Base-by-base conservation (phyloP, 92 coral and sea anemone species). In the Siderastrea radians region DNA sequence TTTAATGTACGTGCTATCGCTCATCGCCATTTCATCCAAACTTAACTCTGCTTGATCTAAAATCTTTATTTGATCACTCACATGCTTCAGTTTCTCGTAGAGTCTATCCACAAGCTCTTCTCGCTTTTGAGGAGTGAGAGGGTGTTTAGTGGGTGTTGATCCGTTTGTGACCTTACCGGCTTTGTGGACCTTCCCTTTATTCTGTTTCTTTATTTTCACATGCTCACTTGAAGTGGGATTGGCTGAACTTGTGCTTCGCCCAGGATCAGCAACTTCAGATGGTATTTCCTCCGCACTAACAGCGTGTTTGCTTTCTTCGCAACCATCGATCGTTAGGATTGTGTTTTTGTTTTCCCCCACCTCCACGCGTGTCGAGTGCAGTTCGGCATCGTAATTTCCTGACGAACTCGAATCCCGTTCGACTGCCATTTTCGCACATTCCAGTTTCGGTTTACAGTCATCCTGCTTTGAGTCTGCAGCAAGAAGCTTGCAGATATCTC, bases 11-110 rank as follows among this genome's bases (percentile, higher is more conserved):
- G 93, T 93, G 77, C 98, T 98, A 58, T 96, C 94, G 17, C 86
- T 66, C 73, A 87, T 84, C 13, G 87, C 93, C 99, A 98, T 98
- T 87, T 98, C 99, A 6, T 96, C 98, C 71, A 98, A 94, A 52
- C 92, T 90, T n/a, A 98, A 80, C 63, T 98, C 99, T 5, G 96
- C 91, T 91, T 90, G 86, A 89, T 84, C 87, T 17, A 98, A 90
- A 68, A 95, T 90, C 86, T 91, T 95, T 26, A 98, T 94, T 81
- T 92, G 85, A 6, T 94, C 93, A 19, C 87, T 76, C 49, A 92
- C 67, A 58, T 85, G 78, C 49, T 94, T 87, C 46, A 98, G 76
- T 75, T 91, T 92, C 65, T 66, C 79, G 74, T 94, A 86, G 6
- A 98, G 81, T 70, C 81, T 78, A 14, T 79, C 68, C 12, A 93